Conservation (phyloP, 2,113 vertebrate species). For the Phyllostomus discolor region DNA sequence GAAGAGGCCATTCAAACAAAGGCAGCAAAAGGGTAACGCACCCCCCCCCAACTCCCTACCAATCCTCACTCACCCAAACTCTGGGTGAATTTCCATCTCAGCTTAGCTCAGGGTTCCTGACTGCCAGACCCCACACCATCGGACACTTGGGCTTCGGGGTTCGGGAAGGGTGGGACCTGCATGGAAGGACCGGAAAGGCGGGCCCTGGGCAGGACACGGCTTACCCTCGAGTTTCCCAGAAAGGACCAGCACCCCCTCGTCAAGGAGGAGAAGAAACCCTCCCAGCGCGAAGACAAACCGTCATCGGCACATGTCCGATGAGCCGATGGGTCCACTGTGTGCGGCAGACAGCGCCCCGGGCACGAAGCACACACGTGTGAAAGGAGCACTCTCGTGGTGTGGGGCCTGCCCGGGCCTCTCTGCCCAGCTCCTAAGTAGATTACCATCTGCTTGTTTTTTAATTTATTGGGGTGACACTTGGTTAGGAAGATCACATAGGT, state of each 20-base stretch:
- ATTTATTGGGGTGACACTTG: too few species aligned
- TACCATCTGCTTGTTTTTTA: background rate
- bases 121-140: too few species aligned
- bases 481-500: too few species aligned
- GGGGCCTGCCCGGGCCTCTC: background rate
- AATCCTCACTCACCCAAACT: background rate
- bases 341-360: rapidly evolving
- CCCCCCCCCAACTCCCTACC: background rate
- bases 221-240: background rate
- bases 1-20: background rate
- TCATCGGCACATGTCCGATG: background rate
- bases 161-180: background rate
- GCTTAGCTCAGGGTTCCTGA: background rate
- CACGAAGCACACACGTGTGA: rapidly evolving
- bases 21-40: background rate
- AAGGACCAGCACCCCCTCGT: background rate
- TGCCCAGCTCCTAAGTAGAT: background rate
- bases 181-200: rapidly evolving
- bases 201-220: rapidly evolving
- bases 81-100: background rate
- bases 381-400: rapidly evolving
- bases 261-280: background rate
- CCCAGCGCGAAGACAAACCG: background rate
- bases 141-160: background rate
- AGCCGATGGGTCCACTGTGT: rapidly evolving